A percentile compares a stretch with the other conserved stretches of the same genome.
phyloP scores from a whole-genome alignment of 2,888 invertebrate species.

The Cheilosia impressa region DNA sequence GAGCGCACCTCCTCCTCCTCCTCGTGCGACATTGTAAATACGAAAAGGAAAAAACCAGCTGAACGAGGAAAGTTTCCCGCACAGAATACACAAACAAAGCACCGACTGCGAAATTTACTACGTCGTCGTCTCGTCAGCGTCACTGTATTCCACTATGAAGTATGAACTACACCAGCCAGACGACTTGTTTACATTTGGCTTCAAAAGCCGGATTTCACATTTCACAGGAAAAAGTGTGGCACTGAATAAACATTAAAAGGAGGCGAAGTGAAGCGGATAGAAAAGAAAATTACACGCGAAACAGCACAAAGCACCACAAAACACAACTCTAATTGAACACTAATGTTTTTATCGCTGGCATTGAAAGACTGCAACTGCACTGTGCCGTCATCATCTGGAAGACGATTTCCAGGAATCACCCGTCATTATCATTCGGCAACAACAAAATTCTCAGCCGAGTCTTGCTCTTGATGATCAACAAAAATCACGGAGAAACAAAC shows the following conservation, averaged over 20 bases:
- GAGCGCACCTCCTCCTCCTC: conserved; percentile 85
- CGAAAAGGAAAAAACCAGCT: conserved; percentile 9
- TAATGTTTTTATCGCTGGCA: conserved; percentile 44
- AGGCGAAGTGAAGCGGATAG: background rate
- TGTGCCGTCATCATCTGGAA: conserved; percentile 43
- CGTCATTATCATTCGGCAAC: conserved; percentile 22
- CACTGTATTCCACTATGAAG: conserved; percentile 15
- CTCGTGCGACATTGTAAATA: conserved; percentile 81
- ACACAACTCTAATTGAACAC: conserved; percentile 47
- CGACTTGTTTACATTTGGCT: conserved; percentile 70
- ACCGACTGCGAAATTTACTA: background rate
- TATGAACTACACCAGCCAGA: conserved; percentile 33
- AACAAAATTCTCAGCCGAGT: conserved; percentile 25
- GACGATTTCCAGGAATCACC: conserved; percentile 55
- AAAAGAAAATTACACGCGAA: conserved; percentile 18
- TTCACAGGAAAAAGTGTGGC: conserved; percentile 59
- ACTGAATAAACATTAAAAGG: conserved; percentile 49
- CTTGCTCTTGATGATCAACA: conserved; percentile 17
- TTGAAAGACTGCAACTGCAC: conserved; percentile 13
- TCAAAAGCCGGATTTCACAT: conserved; percentile 72
- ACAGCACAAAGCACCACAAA: conserved; percentile 6
- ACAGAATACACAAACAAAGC: conserved; percentile 9
- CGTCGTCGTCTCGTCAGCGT: background rate
- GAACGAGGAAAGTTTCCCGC: conserved; percentile 19
- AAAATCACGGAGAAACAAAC: conserved; percentile 3